Percentiles rank a stretch among this genome's conserved stretches.
phyloP scores from a whole-genome alignment of 2,888 invertebrate genomes.

The Cataglyphis albicans region DNA sequence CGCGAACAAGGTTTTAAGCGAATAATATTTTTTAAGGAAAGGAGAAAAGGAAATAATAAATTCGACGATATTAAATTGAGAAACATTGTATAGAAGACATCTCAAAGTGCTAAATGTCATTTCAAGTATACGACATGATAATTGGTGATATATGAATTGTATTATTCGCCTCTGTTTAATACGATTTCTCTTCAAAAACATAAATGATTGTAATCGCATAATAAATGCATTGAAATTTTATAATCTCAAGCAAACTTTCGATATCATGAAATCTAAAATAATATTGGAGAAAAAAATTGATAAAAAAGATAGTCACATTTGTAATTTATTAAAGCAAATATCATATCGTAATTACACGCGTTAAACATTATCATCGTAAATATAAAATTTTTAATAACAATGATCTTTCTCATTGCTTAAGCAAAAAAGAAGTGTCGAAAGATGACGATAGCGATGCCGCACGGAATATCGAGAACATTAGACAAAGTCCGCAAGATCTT shows the following conservation, averaged over 20 bases:
- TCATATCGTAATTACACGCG: background rate
- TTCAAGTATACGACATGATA: background rate
- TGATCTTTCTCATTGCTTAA: too few relatives aligned
- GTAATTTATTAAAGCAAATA: background rate
- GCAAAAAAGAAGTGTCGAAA: background rate
- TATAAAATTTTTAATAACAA: background rate
- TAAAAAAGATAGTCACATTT: background rate
- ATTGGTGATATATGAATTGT: background rate
- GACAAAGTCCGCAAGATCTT: constrained; percentile 20
- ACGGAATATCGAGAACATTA: constrained; percentile 12
- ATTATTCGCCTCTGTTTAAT: background rate
- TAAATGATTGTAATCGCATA: background rate
- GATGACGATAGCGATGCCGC: background rate
- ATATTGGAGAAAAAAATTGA: background rate
- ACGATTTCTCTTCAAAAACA: background rate
- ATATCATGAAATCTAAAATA: background rate
- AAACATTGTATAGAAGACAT: background rate
- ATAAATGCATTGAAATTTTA: background rate
- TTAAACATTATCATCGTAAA: background rate
- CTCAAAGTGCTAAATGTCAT: background rate
- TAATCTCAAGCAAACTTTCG: background rate
- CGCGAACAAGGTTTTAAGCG: background rate
- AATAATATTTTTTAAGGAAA: background rate
- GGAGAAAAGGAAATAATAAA: constrained; percentile 1
- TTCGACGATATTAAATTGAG: background rate